Percentiles rank a stretch among this genome's conserved stretches.
These are phyloP conservation scores for Fregetta grallaria DNA, from an alignment of 2,113 vertebrate genomes.

Conservation along the genomic window DNA sequence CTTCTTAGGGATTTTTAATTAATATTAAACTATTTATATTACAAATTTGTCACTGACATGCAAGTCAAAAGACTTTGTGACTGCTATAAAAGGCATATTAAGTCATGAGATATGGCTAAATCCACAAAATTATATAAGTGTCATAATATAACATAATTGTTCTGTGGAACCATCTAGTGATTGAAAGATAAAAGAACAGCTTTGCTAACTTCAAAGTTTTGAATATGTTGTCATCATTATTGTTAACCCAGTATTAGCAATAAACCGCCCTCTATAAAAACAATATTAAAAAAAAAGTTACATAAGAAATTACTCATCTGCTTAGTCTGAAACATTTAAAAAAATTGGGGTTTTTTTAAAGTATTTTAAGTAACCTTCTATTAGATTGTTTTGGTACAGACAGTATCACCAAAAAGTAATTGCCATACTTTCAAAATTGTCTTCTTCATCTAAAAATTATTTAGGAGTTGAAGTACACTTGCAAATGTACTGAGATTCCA, in stretches of 20 bases:
- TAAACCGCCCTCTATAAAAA: background rate
- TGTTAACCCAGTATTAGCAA: background rate
- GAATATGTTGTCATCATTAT: background rate
- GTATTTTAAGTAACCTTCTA: background rate
- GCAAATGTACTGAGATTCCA: background rate
- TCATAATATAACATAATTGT: background rate
- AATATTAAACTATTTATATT: background rate
- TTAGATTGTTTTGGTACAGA: background rate
- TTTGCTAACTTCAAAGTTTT: background rate
- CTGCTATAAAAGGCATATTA: background rate
- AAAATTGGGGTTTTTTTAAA: too few relatives aligned
- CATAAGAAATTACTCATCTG: background rate
- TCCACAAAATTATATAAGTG: background rate
- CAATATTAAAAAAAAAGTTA: background rate
- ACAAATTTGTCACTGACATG: background rate
- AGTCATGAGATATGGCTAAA: background rate
- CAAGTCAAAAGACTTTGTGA: background rate
- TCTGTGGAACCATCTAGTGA: background rate
- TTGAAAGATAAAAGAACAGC: background rate
- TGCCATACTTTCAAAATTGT: background rate
- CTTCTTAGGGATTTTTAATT: background rate
- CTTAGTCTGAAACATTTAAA: background rate
- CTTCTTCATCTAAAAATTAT: background rate
- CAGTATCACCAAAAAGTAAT: background rate
- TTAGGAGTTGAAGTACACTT: background rate